Conservation (phyloP, 2,888 invertebrate species). For the Gryllus longicercus region DNA sequence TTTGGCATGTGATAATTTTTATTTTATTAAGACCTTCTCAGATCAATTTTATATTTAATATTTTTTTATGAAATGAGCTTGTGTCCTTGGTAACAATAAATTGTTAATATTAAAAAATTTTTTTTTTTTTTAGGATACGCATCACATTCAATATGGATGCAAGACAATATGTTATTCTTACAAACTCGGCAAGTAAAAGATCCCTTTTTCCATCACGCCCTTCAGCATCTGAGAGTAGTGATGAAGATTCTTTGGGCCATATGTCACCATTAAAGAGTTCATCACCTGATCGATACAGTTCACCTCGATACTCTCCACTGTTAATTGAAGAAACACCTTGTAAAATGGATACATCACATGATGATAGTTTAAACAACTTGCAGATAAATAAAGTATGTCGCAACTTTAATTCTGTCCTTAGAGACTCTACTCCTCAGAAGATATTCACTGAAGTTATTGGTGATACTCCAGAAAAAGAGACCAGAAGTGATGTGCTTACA, state of each 20-base stretch:
- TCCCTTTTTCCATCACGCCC: slow-evolving; percentile 24
- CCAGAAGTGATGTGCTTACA: background rate
- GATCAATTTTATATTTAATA: too few species aligned
- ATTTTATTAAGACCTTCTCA: too few species aligned
- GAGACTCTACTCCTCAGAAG: background rate
- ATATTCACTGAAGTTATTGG: background rate
- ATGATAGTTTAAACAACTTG: slow-evolving; percentile 35
- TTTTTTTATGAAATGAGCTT: too few species aligned
- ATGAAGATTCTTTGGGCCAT: slow-evolving; percentile 27
- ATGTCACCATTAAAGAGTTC: slow-evolving; percentile 45
- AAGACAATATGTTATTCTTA: background rate
- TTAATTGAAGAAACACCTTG: slow-evolving; percentile 39
- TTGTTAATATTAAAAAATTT: too few species aligned
- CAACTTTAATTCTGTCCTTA: background rate
- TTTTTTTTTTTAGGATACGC: too few species aligned
- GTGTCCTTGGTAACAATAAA: too few species aligned
- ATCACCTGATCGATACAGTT: slow-evolving; percentile 46
- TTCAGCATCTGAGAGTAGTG: background rate
- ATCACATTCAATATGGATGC: background rate
- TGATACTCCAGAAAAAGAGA: background rate
- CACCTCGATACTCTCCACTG: slow-evolving; percentile 26
- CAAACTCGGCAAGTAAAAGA: slow-evolving; percentile 30
- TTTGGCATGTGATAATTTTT: too few species aligned
- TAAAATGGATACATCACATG: slow-evolving; percentile 36
- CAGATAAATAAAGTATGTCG: slow-evolving; percentile 37